Conservation (phyloP, 2,888 invertebrate genomes). For the Halocaridina rubra region DNA sequence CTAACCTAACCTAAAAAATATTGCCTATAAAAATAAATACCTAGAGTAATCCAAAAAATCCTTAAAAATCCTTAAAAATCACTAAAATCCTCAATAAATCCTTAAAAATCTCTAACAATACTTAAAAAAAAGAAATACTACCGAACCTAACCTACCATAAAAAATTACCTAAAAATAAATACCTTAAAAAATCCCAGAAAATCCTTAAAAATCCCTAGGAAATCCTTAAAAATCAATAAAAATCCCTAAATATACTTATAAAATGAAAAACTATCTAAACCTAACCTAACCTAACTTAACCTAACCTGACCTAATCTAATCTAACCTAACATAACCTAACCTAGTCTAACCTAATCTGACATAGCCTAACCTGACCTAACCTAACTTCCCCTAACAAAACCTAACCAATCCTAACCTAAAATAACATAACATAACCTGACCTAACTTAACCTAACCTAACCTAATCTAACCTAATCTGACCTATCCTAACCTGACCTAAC, state of each 20-base stretch:
- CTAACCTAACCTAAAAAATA: neutral
- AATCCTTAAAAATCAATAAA: too few relatives aligned
- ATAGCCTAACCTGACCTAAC: neutral
- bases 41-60: neutral
- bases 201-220: too few relatives aligned
- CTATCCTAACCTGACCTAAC: neutral
- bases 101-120: too few relatives aligned
- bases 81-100: neutral
- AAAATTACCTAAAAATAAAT: too few relatives aligned
- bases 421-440: too few relatives aligned
- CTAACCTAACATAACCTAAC: too few relatives aligned
- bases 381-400: too few relatives aligned
- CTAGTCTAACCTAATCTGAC: neutral
- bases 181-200: neutral
- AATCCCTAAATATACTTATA: too few relatives aligned
- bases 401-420: neutral
- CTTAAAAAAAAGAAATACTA: neutral
- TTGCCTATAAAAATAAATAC: neutral
- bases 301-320: too few relatives aligned
- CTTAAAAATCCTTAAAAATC: neutral
- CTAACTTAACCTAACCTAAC: neutral
- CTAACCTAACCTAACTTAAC: too few relatives aligned
- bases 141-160: neutral
- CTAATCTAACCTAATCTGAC: neutral
- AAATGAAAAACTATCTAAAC: too few relatives aligned